phyloP scores from a whole-genome alignment of 2,888 invertebrate species.

The Meiosimyza platycephala region DNA sequence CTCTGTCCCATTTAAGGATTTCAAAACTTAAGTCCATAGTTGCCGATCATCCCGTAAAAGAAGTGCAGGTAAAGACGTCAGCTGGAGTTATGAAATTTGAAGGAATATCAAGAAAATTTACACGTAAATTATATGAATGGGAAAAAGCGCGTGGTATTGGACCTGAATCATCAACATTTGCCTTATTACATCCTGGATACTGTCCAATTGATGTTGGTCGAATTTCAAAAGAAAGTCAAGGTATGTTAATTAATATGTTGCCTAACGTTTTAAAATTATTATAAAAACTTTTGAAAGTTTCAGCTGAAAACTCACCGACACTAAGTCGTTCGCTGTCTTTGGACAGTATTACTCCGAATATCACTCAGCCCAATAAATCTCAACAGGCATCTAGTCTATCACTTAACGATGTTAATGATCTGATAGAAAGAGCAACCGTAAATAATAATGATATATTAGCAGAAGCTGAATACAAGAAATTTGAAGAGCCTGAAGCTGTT shows the following conservation, averaged over 20 bases:
- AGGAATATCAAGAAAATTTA: constrained; percentile 89
- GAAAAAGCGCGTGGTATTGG: constrained; percentile 88
- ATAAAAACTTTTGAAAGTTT: constrained; percentile 13
- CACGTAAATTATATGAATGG: constrained; percentile 91
- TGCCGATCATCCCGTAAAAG: constrained; percentile 71
- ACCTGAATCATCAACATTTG: constrained; percentile 87
- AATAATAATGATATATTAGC: constrained; percentile 54
- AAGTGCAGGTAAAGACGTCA: constrained; percentile 84
- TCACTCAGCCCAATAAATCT: constrained; percentile 67
- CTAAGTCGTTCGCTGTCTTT: constrained; percentile 82
- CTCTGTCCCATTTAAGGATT: constrained; percentile 49
- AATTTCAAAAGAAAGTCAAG: constrained; percentile 57
- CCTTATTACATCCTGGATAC: constrained; percentile 75
- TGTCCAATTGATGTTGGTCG: constrained; percentile 65
- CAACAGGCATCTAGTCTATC: constrained; percentile 81
- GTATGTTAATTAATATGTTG: constrained; percentile 50
- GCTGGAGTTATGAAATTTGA: constrained; percentile 87
- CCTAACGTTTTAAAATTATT: not conserved
- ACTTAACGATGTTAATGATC: constrained; percentile 77
- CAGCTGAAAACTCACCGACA: constrained; percentile 64
- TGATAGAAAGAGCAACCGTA: constrained; percentile 69
- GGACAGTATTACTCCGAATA: constrained; percentile 77
- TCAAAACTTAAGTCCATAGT: constrained; percentile 69
- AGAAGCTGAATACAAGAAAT: constrained; percentile 61
- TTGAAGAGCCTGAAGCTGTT: constrained; percentile 75